Percentiles rank a stretch among this genome's conserved stretches.
Evolutionary conservation across 2,797 vertebrate species (phyloP).

Genomic region (Garrulus glandarius): DNA sequence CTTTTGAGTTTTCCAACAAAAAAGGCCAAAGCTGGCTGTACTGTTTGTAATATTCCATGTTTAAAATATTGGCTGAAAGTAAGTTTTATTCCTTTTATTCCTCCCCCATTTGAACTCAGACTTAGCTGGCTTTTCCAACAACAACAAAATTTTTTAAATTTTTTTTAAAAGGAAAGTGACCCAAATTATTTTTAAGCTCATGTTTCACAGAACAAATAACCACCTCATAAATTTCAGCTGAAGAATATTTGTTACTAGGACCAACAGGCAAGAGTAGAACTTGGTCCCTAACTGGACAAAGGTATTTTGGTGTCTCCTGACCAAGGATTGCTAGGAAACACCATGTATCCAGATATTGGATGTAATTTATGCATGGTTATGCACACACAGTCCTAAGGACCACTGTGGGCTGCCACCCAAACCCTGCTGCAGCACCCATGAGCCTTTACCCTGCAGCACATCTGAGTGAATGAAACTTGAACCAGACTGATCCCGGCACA

Average conservation of each 20-base stretch:
- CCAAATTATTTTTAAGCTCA: neutral
- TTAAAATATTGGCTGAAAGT: neutral
- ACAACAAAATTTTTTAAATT: accelerated
- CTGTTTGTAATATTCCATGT: neutral
- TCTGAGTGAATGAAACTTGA: neutral
- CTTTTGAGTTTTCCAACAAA: slow-evolving; percentile 28
- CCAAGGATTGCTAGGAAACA: neutral
- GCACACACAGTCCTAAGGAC: neutral
- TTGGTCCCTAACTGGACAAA: neutral
- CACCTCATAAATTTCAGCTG: neutral
- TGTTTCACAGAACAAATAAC: neutral
- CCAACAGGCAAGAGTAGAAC: neutral
- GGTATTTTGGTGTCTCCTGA: neutral
- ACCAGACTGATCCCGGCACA: neutral
- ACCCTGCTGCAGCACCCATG: accelerated
- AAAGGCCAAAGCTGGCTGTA: neutral
- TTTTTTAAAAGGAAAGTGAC: neutral
- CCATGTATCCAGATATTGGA: accelerated
- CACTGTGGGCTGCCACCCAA: neutral
- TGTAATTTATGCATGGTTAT: neutral
- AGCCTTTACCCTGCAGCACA: neutral
- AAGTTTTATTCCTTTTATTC: neutral
- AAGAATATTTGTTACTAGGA: neutral
- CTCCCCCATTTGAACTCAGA: neutral
- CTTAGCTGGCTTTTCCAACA: neutral